A percentile compares a stretch with the other conserved stretches of the same genome.
Conservation (phyloP, 2,797 vertebrate species). For the Enteromius fasciolatus region DNA sequence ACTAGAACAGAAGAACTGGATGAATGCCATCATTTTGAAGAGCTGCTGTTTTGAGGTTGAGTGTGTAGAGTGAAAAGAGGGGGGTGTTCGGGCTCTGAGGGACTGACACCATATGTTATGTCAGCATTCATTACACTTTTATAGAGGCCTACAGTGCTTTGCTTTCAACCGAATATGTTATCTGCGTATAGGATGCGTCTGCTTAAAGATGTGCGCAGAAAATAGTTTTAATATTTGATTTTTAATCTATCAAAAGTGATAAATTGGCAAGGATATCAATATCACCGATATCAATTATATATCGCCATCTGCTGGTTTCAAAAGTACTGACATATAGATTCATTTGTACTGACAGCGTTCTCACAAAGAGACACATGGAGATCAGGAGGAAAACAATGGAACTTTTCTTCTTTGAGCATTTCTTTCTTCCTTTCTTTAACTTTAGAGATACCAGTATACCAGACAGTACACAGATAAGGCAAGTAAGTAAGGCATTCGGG, state of each 20-base stretch:
- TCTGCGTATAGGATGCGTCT: constrained; percentile 31
- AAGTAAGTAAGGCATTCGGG: no score
- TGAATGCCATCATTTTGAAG: constrained; percentile 42
- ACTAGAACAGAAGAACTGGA: constrained; percentile 42
- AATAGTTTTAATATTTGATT: constrained; percentile 45
- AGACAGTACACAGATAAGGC: no score
- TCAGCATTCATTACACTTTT: constrained; percentile 60
- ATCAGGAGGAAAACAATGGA: not conserved
- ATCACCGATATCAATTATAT: constrained; percentile 52
- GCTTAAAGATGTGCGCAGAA: constrained; percentile 27
- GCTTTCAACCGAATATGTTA: constrained; percentile 42
- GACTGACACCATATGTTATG: constrained; percentile 59
- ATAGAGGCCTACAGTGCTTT: constrained; percentile 52
- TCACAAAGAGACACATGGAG: constrained; percentile 43
- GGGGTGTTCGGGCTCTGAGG: constrained; percentile 53
- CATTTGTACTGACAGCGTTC: constrained; percentile 45
- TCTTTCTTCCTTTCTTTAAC: not conserved
- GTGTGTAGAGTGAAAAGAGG: constrained; percentile 42
- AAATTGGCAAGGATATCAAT: constrained; percentile 32
- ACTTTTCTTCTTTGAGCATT: not conserved
- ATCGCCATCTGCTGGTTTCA: constrained; percentile 63
- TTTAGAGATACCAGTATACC: no score
- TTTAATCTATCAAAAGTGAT: constrained; percentile 40
- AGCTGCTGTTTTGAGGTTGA: constrained; percentile 53
- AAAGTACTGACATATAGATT: constrained; percentile 41